Percentiles rank a stretch among this genome's conserved stretches.
phyloP scores from a whole-genome alignment of 2,797 vertebrate species.

The Anas bahamensis region DNA sequence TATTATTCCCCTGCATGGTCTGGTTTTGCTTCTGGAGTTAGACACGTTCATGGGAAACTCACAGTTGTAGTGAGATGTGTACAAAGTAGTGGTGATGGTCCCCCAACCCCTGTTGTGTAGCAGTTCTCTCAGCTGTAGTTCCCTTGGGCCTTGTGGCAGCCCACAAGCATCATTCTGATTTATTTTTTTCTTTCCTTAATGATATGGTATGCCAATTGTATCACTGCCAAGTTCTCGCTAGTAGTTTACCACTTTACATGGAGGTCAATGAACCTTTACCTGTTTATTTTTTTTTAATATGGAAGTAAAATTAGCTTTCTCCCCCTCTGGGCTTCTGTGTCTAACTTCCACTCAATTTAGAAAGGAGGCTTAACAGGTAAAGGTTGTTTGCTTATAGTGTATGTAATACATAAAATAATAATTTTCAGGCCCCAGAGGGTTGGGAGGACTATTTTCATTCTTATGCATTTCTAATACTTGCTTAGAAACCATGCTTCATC shows the following conservation, averaged over 20 bases:
- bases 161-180: not conserved
- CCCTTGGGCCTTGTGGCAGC: not conserved
- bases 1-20: not conserved
- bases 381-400: constrained; percentile 43
- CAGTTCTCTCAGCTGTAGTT: not conserved
- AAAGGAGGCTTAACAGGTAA: constrained; percentile 42
- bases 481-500: not conserved
- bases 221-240: no score
- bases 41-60: not conserved
- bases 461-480: constrained; percentile 33
- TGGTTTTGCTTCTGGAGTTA: not conserved
- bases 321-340: constrained; percentile 1
- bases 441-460: not conserved
- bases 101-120: not conserved
- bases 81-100: not conserved
- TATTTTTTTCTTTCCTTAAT: not conserved
- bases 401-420: constrained; percentile 21
- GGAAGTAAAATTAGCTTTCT: constrained; percentile 26
- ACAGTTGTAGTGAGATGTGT: not conserved
- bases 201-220: not conserved
- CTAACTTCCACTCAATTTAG: constrained; percentile 66
- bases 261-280: not conserved
- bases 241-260: not conserved
- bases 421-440: not conserved
- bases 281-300: not conserved